Evolutionary conservation across 2,113 vertebrate genomes (phyloP).

Genomic region (Hiodon alosoides): DNA sequence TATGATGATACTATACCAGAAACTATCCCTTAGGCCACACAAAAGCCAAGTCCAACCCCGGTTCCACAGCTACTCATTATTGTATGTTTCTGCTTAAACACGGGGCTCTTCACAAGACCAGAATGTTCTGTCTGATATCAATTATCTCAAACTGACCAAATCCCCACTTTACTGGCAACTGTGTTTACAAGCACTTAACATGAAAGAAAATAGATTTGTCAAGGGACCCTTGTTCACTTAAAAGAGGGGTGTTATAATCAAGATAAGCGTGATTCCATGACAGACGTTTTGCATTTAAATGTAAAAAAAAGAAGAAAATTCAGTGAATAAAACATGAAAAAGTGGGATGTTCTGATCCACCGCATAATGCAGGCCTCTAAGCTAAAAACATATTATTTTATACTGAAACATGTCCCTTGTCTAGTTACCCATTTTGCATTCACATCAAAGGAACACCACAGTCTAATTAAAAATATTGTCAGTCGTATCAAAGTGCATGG

Average conservation of each 20-base stretch:
- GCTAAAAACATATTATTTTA: conserved; percentile 1
- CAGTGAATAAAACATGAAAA: neutral
- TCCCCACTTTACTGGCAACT: neutral
- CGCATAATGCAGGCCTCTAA: neutral
- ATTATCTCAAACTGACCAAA: neutral
- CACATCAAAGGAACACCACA: conserved; percentile 8
- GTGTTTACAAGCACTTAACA: neutral
- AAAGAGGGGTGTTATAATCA: neutral
- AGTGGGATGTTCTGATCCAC: neutral
- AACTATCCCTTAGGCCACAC: too few species aligned
- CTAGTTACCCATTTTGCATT: conserved; percentile 6
- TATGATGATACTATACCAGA: too few species aligned
- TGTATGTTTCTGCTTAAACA: too few species aligned
- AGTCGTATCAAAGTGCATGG: neutral
- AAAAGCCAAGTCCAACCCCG: too few species aligned
- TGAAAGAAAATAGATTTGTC: neutral
- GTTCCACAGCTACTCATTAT: too few species aligned
- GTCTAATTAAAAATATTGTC: conserved; percentile 11
- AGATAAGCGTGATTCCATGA: neutral
- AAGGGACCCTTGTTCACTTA: neutral
- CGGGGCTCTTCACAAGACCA: too few species aligned
- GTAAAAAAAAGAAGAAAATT: neutral
- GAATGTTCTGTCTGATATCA: neutral
- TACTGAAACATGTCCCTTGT: neutral
- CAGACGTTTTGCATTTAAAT: neutral